Evolutionary conservation across 2,888 invertebrate species (phyloP).

Genomic region (Trichacis sp.): DNA sequence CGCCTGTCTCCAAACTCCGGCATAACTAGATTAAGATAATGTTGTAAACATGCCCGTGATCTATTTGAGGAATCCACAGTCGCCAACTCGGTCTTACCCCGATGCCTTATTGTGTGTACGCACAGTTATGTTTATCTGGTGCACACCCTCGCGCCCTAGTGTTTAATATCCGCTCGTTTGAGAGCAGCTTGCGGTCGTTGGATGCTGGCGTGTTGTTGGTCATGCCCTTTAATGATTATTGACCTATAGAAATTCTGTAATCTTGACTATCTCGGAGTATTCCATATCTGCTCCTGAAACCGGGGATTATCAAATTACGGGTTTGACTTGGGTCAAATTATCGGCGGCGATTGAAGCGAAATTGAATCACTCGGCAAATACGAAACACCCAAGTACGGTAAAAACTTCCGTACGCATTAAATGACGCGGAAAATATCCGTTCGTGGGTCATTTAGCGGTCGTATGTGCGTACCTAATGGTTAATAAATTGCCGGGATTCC

Average conservation of each 20-base stretch:
- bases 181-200: constrained; percentile 56
- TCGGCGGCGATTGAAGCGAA: not conserved
- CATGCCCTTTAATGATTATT: constrained; percentile 68
- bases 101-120: constrained; percentile 1
- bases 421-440: constrained; percentile 1
- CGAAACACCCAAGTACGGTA: not conserved
- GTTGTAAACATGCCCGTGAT: not conserved
- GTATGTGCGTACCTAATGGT: not conserved
- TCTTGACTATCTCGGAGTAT: constrained; percentile 58
- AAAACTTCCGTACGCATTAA: not conserved
- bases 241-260: constrained; percentile 66
- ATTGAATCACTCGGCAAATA: not conserved
- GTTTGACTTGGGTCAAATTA: not conserved
- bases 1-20: not conserved
- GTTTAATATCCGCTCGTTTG: constrained; percentile 60
- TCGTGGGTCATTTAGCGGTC: not conserved
- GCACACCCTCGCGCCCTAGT: constrained; percentile 45
- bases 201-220: constrained; percentile 57
- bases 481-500: not conserved
- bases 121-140: constrained; percentile 19
- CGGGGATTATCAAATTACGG: not conserved
- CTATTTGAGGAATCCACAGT: constrained; percentile 1
- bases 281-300: not conserved
- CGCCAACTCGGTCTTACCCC: not conserved
- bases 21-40: not conserved